Conservation (phyloP, 2,888 invertebrate species). For the Corythucha ciliata region DNA sequence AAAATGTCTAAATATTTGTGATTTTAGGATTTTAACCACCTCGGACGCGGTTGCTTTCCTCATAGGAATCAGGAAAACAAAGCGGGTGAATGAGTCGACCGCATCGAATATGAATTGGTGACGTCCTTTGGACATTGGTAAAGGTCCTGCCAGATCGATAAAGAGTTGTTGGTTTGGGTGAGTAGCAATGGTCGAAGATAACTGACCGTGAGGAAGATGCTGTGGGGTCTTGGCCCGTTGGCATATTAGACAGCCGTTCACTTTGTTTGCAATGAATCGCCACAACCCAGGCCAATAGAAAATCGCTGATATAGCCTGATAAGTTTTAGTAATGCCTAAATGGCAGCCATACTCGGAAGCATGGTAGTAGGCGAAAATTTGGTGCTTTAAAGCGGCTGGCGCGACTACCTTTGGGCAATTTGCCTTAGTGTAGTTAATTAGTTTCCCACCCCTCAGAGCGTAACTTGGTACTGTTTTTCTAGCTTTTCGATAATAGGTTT, state of each 20-base stretch:
- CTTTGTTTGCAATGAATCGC: neutral
- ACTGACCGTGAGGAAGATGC: neutral
- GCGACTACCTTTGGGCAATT: conserved; percentile 8
- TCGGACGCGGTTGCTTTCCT: neutral
- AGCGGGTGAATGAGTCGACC: conserved; percentile 5
- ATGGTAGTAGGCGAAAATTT: conserved; percentile 8
- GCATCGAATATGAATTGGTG: conserved; percentile 2
- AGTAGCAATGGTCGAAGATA: conserved; percentile 3
- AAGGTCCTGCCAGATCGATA: neutral
- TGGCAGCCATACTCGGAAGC: neutral
- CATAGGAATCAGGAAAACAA: conserved; percentile 8
- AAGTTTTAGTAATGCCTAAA: neutral
- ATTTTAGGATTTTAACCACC: neutral
- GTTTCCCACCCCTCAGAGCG: too few species aligned
- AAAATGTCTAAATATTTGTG: neutral
- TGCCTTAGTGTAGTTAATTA: too few species aligned
- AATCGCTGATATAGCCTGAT: neutral
- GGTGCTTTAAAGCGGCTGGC: neutral
- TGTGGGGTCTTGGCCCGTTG: neutral
- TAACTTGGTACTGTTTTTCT: too few species aligned
- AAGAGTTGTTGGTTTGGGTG: conserved; percentile 6
- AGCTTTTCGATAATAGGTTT: too few species aligned
- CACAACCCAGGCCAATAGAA: conserved; percentile 9
- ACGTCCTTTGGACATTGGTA: neutral
- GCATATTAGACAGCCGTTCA: neutral